Evolutionary conservation across 2,797 vertebrate genomes (phyloP).

Genomic region (Alauda arvensis): DNA sequence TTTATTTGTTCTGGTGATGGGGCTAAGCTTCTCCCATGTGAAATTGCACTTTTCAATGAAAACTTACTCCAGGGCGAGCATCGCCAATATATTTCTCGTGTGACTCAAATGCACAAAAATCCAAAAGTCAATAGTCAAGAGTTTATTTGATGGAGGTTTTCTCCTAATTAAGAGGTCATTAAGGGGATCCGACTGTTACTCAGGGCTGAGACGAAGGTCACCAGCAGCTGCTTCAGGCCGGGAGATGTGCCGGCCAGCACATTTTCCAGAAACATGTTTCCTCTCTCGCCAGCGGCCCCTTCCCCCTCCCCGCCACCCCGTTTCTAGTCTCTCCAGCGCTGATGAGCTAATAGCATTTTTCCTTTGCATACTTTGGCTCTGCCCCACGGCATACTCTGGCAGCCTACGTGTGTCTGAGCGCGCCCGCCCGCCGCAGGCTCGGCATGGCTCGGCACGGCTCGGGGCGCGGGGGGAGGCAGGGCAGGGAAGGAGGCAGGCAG

Average conservation of each 20-base stretch:
- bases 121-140: slow-evolving; percentile 63
- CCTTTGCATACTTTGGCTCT: slow-evolving; percentile 75
- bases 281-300: slow-evolving; percentile 33
- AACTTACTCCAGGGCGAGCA: slow-evolving; percentile 42
- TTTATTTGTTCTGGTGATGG: slow-evolving; percentile 32
- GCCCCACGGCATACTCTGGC: slow-evolving; percentile 66
- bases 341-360: slow-evolving; percentile 79
- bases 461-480: not conserved
- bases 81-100: slow-evolving; percentile 59
- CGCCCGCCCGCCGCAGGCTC: slow-evolving; percentile 41
- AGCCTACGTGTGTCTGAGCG: slow-evolving; percentile 71
- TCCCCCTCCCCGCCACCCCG: slow-evolving; percentile 48
- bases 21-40: slow-evolving; percentile 43
- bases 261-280: slow-evolving; percentile 59
- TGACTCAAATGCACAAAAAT: slow-evolving; percentile 65
- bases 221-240: slow-evolving; percentile 6
- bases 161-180: slow-evolving; percentile 56
- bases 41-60: slow-evolving; percentile 68
- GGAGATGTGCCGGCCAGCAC: slow-evolving; percentile 50
- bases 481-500: not conserved
- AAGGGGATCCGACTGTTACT: slow-evolving; percentile 45
- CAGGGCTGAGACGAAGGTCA: slow-evolving; percentile 39
- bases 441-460: not conserved
- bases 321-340: slow-evolving; percentile 67
- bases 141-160: slow-evolving; percentile 67